Evolutionary conservation across 2,888 invertebrate species (phyloP).

Genomic region (Minunthozetes semirufus): DNA sequence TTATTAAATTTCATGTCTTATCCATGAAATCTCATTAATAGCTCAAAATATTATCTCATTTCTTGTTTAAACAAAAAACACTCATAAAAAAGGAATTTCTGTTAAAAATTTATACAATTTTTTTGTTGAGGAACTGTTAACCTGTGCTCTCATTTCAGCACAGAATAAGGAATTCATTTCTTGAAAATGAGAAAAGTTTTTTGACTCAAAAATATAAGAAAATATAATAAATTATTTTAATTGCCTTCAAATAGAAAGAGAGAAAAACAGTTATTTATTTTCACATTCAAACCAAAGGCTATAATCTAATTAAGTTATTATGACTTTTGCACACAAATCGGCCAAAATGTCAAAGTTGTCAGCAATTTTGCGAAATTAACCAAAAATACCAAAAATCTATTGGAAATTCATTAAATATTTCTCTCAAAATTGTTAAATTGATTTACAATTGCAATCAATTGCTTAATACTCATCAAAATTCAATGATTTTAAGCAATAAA

Average conservation of each 20-base stretch:
- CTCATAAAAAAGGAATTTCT: background rate
- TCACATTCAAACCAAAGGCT: background rate
- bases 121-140: slow-evolving; percentile 6
- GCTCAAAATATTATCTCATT: background rate
- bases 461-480: no score
- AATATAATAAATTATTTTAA: slow-evolving; percentile 9
- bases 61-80: background rate
- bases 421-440: no score
- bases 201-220: background rate
- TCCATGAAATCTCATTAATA: background rate
- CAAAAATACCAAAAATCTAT: no score
- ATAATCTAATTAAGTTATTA: slow-evolving; percentile 7
- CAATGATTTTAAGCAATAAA: no score
- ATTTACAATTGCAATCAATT: no score
- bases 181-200: background rate
- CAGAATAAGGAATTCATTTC: no score
- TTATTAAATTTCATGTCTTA: no score
- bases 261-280: background rate
- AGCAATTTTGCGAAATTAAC: no score
- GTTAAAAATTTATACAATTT: background rate
- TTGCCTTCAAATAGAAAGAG: background rate
- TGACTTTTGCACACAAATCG: background rate
- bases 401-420: no score
- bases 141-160: slow-evolving; percentile 1
- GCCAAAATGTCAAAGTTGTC: no score